Conservation (phyloP, 1,140 invertebrate species). For the Musca domestica region DNA sequence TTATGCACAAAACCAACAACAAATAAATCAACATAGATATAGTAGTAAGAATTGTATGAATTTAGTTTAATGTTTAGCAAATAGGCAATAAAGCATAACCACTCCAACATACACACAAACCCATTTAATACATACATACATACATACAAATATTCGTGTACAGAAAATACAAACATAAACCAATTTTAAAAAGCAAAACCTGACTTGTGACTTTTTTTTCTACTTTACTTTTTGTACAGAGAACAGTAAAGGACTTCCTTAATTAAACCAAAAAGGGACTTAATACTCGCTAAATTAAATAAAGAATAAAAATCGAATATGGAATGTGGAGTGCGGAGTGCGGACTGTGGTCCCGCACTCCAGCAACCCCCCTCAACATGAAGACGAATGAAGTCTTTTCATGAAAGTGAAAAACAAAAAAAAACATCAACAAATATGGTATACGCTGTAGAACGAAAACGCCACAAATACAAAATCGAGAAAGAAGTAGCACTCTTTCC, state of each 20-base stretch:
- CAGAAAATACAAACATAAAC: conserved; percentile 31
- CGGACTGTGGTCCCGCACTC: no score
- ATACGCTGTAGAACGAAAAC: conserved; percentile 5
- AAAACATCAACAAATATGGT: conserved; percentile 11
- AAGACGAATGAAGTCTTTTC: conserved; percentile 9
- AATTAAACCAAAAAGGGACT: neutral
- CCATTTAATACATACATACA: conserved; percentile 38
- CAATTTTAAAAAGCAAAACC: conserved; percentile 33
- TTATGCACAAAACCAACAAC: conserved; percentile 8
- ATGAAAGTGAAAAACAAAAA: neutral
- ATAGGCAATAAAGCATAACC: neutral
- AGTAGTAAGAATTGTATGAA: conserved; percentile 39
- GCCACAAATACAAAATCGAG: neutral
- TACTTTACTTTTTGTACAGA: no score
- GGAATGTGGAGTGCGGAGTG: neutral
- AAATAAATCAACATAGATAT: neutral
- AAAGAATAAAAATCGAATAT: neutral
- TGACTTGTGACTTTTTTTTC: conserved; percentile 5
- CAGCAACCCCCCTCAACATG: neutral
- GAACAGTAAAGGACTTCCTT: no score
- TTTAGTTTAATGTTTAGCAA: conserved; percentile 12
- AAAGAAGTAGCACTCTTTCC: neutral
- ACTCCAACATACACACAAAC: neutral
- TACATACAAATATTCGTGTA: conserved; percentile 25
- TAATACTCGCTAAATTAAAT: conserved; percentile 17